Evolutionary conservation across 1,140 invertebrate species (phyloP).

Genomic region (Aphelenchoides besseyi): DNA sequence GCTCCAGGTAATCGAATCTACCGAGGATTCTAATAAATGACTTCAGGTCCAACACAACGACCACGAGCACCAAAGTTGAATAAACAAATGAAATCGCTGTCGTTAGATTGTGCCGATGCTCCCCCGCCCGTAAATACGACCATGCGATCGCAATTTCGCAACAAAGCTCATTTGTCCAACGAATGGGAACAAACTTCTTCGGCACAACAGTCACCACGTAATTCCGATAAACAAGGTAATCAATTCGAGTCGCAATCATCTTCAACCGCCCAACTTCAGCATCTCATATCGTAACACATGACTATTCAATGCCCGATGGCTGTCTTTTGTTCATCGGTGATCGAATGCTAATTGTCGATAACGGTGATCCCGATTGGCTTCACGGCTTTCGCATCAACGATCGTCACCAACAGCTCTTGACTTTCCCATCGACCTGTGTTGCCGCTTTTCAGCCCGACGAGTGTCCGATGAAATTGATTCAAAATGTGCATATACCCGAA

Average conservation of each 20-base stretch:
- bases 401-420: constrained; percentile 49
- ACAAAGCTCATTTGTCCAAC: constrained; percentile 38
- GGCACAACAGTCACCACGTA: too few relatives aligned
- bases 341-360: constrained; percentile 57
- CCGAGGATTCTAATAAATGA: not conserved
- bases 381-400: constrained; percentile 55
- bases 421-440: constrained; percentile 59
- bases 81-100: constrained; percentile 62
- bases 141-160: constrained; percentile 31
- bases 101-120: constrained; percentile 61
- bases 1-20: constrained; percentile 21
- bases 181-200: constrained; percentile 49
- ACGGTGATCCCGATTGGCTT: constrained; percentile 62
- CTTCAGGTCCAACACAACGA: constrained; percentile 13
- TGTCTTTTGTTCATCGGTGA: constrained; percentile 48
- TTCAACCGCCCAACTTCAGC: constrained; percentile 5
- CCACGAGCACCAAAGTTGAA: constrained; percentile 56
- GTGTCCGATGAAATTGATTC: constrained; percentile 57
- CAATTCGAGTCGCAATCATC: too few relatives aligned
- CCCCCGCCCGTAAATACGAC: constrained; percentile 51
- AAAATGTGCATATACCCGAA: constrained; percentile 51
- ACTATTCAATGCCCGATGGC: constrained; percentile 42
- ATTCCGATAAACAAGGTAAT: too few relatives aligned
- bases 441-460: constrained; percentile 50
- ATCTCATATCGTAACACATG: constrained; percentile 57